Conservation (phyloP, 2,797 vertebrate species). For the Picus viridis region DNA sequence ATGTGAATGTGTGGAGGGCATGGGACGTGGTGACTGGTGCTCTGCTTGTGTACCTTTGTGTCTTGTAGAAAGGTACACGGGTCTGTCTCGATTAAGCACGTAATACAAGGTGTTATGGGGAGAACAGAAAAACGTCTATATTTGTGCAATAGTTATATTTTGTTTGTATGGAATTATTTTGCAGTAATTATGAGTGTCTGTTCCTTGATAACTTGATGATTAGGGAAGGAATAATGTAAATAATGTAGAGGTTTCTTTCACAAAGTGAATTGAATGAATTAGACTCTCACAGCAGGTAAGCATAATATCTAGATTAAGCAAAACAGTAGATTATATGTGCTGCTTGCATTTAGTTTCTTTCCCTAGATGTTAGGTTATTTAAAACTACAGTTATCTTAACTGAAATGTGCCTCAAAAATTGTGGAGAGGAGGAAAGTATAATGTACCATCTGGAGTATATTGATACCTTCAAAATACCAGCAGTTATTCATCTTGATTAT, state of each 20-base stretch:
- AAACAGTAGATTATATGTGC: accelerated
- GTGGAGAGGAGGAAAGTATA: neutral
- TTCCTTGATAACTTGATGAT: neutral
- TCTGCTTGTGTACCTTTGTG: accelerated
- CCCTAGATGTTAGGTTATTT: neutral
- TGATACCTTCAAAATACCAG: neutral
- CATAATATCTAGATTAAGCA: neutral
- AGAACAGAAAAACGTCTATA: neutral
- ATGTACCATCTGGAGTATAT: neutral
- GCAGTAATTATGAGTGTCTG: neutral
- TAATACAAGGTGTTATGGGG: neutral
- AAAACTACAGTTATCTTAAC: neutral
- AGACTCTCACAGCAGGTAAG: neutral
- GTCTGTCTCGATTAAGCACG: accelerated
- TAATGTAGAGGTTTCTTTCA: neutral
- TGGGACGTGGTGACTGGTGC: neutral
- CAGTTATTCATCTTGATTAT: neutral
- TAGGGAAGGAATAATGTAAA: neutral
- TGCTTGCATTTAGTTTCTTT: neutral
- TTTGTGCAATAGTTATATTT: neutral
- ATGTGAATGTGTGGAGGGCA: neutral
- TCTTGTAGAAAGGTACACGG: accelerated
- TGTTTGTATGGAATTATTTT: neutral
- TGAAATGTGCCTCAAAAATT: neutral
- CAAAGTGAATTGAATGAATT: neutral